These are phyloP conservation scores for Pseudorhiza aurosa DNA, from an alignment of 30 jellyfish, hydroid and myxozoan species.

Conservation along the genomic window DNA sequence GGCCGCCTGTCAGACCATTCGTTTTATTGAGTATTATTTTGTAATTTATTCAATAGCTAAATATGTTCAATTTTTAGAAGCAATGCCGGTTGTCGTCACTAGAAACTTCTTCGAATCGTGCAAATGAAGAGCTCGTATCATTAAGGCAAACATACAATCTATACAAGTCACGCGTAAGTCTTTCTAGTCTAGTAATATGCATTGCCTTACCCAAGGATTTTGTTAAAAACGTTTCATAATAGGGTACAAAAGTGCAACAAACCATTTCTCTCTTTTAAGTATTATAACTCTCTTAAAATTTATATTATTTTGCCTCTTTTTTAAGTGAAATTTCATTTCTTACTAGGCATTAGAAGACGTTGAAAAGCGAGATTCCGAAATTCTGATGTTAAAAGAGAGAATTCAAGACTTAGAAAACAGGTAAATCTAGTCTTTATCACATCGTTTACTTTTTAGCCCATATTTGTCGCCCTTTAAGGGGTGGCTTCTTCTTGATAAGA, in stretches of 20 bases:
- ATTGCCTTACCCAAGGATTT: too few species aligned
- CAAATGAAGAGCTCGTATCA: slow-evolving; percentile 85
- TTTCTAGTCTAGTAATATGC: not conserved
- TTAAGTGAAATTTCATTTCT: not conserved
- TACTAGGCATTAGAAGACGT: slow-evolving; percentile 81
- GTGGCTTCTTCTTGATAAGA: too few species aligned
- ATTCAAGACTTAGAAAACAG: slow-evolving; percentile 86
- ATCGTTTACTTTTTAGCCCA: not conserved
- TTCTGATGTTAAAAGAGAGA: slow-evolving; percentile 67
- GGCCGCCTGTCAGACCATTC: too few species aligned
- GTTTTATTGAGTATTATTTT: too few species aligned
- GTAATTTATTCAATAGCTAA: too few species aligned
- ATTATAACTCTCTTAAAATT: too few species aligned
- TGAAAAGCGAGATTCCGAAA: slow-evolving; percentile 63
- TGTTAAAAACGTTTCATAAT: too few species aligned
- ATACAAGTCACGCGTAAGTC: slow-evolving; percentile 80
- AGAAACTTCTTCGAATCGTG: slow-evolving; percentile 67
- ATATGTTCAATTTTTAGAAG: too few species aligned
- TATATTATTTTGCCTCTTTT: not conserved
- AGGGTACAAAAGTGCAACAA: too few species aligned
- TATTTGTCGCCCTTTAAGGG: too few species aligned
- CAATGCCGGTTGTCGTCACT: slow-evolving; percentile 68
- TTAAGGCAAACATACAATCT: slow-evolving; percentile 89
- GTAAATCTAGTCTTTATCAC: slow-evolving; percentile 14
- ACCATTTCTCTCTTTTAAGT: too few species aligned